phyloP scores from a whole-genome alignment of 37 sponge, comb jelly and placozoan species.

The Diacarnus erythraeanus region DNA sequence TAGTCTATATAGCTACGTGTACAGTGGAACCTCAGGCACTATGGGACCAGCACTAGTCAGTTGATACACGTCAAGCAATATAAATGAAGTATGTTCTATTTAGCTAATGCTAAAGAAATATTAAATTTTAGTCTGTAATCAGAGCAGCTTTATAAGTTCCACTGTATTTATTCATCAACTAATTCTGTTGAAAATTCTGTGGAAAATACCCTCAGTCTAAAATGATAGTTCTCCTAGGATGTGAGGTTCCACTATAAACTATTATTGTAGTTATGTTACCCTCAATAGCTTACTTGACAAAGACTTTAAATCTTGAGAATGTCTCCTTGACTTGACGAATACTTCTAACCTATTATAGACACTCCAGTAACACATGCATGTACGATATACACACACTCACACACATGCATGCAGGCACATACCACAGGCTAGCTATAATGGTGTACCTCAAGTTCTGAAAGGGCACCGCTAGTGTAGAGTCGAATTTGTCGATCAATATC shows the following conservation, averaged over 20 bases:
- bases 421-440: not conserved
- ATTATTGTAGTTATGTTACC: no score
- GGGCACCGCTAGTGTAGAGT: constrained; percentile 64
- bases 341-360: constrained; percentile 66
- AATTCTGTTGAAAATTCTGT: not conserved
- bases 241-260: not conserved
- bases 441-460: constrained; percentile 75
- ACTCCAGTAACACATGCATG: no score
- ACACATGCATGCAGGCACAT: not conserved
- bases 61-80: no score
- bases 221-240: not conserved
- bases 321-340: constrained; percentile 79
- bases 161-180: no score
- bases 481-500: constrained; percentile 71
- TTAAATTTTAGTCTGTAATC: no score
- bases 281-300: constrained; percentile 35
- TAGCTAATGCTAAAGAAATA: no score
- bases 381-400: no score
- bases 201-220: not conserved
- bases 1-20: no score
- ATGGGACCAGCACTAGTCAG: no score
- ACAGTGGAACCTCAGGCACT: no score
- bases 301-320: constrained; percentile 72
- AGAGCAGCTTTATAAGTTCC: no score
- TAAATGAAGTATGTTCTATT: no score